Evolutionary conservation across 2,888 invertebrate genomes (phyloP), one percentile per base, ranked within the genome.

Genomic region (Diarsia dahlii): DNA sequence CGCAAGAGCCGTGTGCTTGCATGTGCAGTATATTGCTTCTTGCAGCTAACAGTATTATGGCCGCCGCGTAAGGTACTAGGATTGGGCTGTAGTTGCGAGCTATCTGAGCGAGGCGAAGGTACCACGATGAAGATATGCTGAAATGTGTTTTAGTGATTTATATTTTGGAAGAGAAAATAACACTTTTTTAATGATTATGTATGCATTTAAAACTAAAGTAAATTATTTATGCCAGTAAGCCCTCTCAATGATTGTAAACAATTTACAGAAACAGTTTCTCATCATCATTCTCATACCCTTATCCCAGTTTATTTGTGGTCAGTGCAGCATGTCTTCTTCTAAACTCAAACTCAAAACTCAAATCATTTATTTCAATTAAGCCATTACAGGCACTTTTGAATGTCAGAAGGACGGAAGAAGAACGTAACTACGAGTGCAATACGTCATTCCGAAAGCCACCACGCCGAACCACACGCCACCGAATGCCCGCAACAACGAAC

Each of bases 11-110:
- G 2, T 87, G 76, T 3, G 92, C 82, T 20, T 85, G 88, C 12
- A 95, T 73, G 65, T 88, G 84, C 3, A 91, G 70, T 3, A 95
- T 82, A 56, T 89, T 94, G 54, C 89, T 92, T 62, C 97, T 95
- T 0, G 97, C 94, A 0, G 97, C 97, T 84, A 98, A 92, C 9
- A 98, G 91, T 0, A 98, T 87, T 52, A 98, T 97, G 3, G 97
- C 97, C 0, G 97, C 97, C 8, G 98, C 91, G 91, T 98, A 98
- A 0, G 98, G 97, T 0, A 98, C 95, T 12, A 98, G 88, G 84
- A 97, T 95, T 2, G 97, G 96, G 0, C 97, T 95, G 91, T 98
- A 98, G 92, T 97, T 97, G 56, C 98, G 97, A 3, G 97, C 97
- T 52, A 98, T 91, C 89, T 98, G 97, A 0, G 97, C 97, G 12